Evolutionary conservation across 2,797 vertebrate species (phyloP), one percentile per base, ranked within the genome.

Genomic region (Megalops cyprinoides): DNA sequence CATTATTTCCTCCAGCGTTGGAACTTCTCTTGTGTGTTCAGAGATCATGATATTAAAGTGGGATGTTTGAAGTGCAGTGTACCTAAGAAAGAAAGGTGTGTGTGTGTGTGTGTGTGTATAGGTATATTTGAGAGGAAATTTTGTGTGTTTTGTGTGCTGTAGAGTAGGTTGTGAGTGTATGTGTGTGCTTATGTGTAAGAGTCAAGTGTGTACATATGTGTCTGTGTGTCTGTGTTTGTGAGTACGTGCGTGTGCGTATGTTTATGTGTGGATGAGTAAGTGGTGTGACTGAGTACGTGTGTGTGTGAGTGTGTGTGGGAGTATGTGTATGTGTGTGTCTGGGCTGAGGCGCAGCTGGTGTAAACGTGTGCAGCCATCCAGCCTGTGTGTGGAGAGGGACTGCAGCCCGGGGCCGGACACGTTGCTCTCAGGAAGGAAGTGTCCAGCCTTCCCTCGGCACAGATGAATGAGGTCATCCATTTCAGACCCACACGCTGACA

Each of bases 361-460:
- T 69, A 39, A 4, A 39, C 42, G 34, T 69, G 37, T 62, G 58
- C 14, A 62, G 58, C 34, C 28, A 10, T 62, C 28, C 34, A 28
- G 58, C 25, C 58, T 58, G 55, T 58, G n/a, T n/a, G 60, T 77
- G 60, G 56, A 65, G 44, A 81, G 42, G 23, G 23, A 2, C 69
- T 37, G 65, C 7, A 39, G 76, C 12, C 25, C 73, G 80, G 71
- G 81, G 71, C 77, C 34, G 67, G 82, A 69, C 55, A 78, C 73
- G 49, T 62, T 75, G 67, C 82, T 86, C 74, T 79, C 81, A 87
- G 84, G 86, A 85, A 88, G 88, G 86, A 93, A 89, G 89, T 86
- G 81, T 88, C 88, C 85, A 78, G 69, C 39, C 51, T 44, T 80
- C 78, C 67, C 65, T 37, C 67, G 3, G 65, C 78, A 74, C 67